Evolutionary conservation across 2,888 invertebrate species (phyloP), one percentile per base, ranked within the genome.

Genomic region (Cistogaster globosa): DNA sequence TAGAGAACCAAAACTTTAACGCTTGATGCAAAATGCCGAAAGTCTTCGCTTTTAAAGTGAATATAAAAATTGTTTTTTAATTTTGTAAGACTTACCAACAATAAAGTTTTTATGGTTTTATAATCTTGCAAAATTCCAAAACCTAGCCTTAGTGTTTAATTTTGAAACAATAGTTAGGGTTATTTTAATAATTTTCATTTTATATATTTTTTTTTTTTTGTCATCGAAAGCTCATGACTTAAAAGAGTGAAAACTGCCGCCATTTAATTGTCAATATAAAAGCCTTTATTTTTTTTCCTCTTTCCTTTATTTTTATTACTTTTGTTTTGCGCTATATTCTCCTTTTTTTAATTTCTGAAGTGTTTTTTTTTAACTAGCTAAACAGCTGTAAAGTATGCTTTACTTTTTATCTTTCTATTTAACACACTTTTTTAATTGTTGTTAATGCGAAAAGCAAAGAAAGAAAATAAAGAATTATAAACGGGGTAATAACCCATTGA

Each of bases 401-500:
- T 51, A 22, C 20, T 63, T 53, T 16, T 53, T 67, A 57, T 26
- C 36, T 42, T 18, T 22, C 2, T n/a, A 22, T 57, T 69, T 12
- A 26, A 60, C 51, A 18, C 22, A 60, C 36, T 11, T 63, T 81
- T 16, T 55, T 71, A 82, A 76, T 76, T 82, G 63, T 45, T 62
- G 53, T 68, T 22, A 8, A 55, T 20, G 18, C 11, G 2, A 53
- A 53, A 53, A 18, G 8, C 16, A 51, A 51, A 51, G 7, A n/a
- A 51, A 53, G 16, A 8, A 20, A 7, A 53, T 7, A 18, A 18
- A 53, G 9, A 7, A 53, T 18, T 53, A 20, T 9, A 53, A 53
- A 53, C 38, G 57, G 65, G 63, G 48, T 65, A 82, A 76, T 76
- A 76, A 82, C 76, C 82, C 72, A 76, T 76, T 82, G 76, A 82